These are phyloP conservation scores for Sebastiscus tertius DNA, from an alignment of 2,797 vertebrate genomes.

Conservation along the genomic window DNA sequence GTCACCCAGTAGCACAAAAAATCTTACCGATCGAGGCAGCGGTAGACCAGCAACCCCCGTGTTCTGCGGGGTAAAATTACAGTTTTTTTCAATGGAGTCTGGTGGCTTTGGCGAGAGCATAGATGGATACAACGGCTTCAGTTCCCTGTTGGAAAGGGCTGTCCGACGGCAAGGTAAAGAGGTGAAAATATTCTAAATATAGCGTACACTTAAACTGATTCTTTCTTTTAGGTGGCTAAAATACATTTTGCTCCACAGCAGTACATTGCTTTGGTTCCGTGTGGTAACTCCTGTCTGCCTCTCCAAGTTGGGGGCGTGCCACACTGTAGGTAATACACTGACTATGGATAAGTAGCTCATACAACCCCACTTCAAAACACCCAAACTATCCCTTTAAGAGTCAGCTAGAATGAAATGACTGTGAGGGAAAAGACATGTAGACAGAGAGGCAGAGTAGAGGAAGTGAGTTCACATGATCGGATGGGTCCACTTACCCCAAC, in stretches of 20 bases:
- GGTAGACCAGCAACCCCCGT: accelerated
- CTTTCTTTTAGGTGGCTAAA: too few species aligned
- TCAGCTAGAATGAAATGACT: neutral
- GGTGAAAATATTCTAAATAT: too few species aligned
- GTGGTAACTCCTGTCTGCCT: too few species aligned
- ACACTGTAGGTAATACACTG: too few species aligned
- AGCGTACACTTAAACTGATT: too few species aligned
- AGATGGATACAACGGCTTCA: neutral
- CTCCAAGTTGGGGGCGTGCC: too few species aligned
- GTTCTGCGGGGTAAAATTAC: too few species aligned
- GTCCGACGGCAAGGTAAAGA: accelerated
- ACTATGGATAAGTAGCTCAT: neutral
- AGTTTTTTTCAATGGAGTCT: neutral
- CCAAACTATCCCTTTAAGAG: neutral
- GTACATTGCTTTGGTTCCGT: too few species aligned
- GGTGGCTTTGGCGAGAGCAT: accelerated
- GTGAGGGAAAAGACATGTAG: neutral
- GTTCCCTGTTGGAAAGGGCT: neutral
- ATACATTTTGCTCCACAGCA: too few species aligned
- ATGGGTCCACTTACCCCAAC: conserved; percentile 90
- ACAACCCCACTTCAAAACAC: neutral
- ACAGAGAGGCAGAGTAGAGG: neutral
- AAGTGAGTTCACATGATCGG: neutral
- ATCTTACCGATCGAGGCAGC: too few species aligned
- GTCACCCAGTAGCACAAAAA: accelerated